These are phyloP conservation scores for Cerceris rybyensis DNA, from an alignment of 2,888 invertebrate genomes.

Conservation along the genomic window DNA sequence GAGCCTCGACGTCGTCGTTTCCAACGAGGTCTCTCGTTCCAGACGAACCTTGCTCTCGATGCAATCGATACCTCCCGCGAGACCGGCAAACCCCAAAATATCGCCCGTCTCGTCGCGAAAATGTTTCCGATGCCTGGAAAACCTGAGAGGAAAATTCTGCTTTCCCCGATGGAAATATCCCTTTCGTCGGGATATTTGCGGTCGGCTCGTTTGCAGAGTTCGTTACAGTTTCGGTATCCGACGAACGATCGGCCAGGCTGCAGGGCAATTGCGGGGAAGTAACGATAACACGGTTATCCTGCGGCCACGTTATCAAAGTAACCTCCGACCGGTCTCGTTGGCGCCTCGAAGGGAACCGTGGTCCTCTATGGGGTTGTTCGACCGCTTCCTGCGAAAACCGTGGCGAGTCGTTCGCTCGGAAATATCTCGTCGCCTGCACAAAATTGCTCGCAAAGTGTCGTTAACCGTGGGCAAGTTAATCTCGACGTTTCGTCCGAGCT, in stretches of 20 bases:
- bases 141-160: too few species aligned
- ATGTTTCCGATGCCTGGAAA: neutral
- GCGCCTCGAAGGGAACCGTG: neutral
- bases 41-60: neutral
- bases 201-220: neutral
- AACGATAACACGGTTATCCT: slow-evolving; percentile 44
- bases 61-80: neutral
- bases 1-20: neutral
- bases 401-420: too few species aligned
- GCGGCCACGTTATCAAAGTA: slow-evolving; percentile 32
- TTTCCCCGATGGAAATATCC: too few species aligned
- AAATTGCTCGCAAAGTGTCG: too few species aligned
- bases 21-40: neutral
- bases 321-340: neutral
- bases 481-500: too few species aligned
- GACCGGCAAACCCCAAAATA: neutral
- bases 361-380: too few species aligned
- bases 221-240: slow-evolving; percentile 3
- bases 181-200: neutral
- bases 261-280: neutral
- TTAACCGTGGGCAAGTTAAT: too few species aligned
- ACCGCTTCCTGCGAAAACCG: too few species aligned
- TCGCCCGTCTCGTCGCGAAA: neutral
- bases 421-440: too few species aligned
- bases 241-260: slow-evolving; percentile 5